phyloP scores from a whole-genome alignment of 2,113 vertebrate species.

The Cynocephalus volans region DNA sequence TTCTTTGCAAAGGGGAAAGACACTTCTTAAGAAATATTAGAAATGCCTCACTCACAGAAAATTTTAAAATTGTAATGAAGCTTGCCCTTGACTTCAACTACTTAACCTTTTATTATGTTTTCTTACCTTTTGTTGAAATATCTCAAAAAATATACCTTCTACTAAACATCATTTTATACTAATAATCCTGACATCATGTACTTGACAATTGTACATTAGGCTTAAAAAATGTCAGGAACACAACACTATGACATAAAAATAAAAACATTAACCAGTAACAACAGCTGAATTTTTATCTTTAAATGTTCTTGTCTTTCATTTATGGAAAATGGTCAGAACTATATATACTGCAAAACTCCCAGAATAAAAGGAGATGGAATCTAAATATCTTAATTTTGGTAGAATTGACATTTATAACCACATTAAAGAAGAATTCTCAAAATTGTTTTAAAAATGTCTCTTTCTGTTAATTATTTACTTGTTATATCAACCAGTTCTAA shows the following conservation, averaged over 20 bases:
- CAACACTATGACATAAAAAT: not conserved
- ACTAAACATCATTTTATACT: not conserved
- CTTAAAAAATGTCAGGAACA: not conserved
- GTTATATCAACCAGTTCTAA: not conserved
- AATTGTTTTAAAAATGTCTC: not conserved
- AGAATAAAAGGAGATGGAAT: not conserved
- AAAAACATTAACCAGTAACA: constrained; percentile 29
- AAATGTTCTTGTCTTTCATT: constrained; percentile 11
- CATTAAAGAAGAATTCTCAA: not conserved
- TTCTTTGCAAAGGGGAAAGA: not conserved
- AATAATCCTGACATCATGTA: not conserved
- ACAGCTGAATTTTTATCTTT: constrained; percentile 40
- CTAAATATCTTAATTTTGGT: not conserved
- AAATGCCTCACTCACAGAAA: not conserved
- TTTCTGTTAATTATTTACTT: not conserved
- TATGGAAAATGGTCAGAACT: not conserved
- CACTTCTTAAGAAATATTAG: constrained; percentile 4
- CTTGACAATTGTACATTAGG: not conserved
- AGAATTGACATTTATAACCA: not conserved
- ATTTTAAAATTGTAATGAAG: not conserved
- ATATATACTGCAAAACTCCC: not conserved
- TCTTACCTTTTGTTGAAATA: not conserved
- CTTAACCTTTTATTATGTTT: not conserved
- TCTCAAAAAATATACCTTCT: not conserved
- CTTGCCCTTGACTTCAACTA: not conserved